Evolutionary conservation across 2,113 vertebrate genomes (phyloP), one percentile per base, ranked within the genome.

Genomic region (Ahaetulla prasina): DNA sequence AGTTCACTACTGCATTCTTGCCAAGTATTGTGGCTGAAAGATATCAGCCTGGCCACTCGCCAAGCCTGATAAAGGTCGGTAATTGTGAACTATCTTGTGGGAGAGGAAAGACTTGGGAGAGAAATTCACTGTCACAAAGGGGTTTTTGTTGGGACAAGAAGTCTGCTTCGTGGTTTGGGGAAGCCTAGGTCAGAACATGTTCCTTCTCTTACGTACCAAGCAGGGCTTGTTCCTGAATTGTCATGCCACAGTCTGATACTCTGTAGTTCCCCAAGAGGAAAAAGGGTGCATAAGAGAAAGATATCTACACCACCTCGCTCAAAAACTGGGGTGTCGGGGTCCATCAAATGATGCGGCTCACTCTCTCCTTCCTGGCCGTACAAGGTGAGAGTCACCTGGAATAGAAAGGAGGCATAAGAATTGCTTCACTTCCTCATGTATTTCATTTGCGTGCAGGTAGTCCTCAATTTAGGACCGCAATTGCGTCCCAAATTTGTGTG

Each of bases 181-280:
- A 47, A 47, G 45, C 45, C 45, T 47, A 47, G 45, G 45, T 47
- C 45, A 47, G 6, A 47, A 47, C 45, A 47, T 47, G 45, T 47
- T 43, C 23, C 5, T 0, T 52, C 23, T 63, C 80, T 2, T 0
- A 54, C 96, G 93, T 96, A 99, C 99, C 99, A 99, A 60, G 98
- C 98, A 0, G 99, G 98, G 89, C 95, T 97, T 39, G 96, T 92
- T 92, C 99, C 99, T 0, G 99, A 99, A 97, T 99, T 99, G 96
- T 99, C 98, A 18, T 99, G 99, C 99, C 99, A 99, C 94, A 99
- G 60, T 94, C 99, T 95, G 95, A 99, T 98, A 95, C 97, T 97
- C 95, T 96, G 98, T 45, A 99, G 96, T 60, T 99, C 98, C 86
- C 99, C 99, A 14, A 99, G 98, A 63, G 99, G 98, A 93, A 99